These are phyloP conservation scores for Spilosoma lubricipeda DNA, from an alignment of 2,888 invertebrate species.

Conservation along the genomic window DNA sequence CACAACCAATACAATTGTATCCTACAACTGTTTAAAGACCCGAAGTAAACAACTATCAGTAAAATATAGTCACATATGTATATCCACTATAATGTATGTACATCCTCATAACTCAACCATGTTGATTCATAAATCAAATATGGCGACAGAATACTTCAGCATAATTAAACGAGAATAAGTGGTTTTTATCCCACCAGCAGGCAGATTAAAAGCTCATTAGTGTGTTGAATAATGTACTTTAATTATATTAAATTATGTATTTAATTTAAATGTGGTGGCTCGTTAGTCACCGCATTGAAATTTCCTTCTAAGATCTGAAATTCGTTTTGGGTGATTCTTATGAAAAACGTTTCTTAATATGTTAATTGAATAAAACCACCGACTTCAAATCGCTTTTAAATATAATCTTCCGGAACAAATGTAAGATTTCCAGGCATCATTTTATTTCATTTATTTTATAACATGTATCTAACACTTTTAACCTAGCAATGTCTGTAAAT, in stretches of 20 bases:
- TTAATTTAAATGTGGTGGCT: background rate
- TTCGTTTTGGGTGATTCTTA: background rate
- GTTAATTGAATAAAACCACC: background rate
- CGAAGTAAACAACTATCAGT: too few relatives aligned
- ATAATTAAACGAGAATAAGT: background rate
- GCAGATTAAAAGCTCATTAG: background rate
- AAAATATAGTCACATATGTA: too few relatives aligned
- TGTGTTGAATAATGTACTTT: background rate
- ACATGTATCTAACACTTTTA: too few relatives aligned
- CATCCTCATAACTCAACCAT: background rate
- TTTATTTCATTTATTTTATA: too few relatives aligned
- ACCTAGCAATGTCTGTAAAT: too few relatives aligned
- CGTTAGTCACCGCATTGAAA: background rate
- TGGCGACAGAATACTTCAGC: background rate
- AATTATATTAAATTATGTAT: constrained; percentile 1
- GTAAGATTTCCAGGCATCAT: background rate
- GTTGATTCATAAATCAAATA: background rate
- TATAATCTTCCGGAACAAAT: background rate
- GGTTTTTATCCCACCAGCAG: background rate
- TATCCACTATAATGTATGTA: background rate
- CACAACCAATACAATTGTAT: too few relatives aligned
- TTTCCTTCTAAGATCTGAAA: background rate
- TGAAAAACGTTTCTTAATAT: background rate
- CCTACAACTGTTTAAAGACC: too few relatives aligned
- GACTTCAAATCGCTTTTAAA: background rate